These are phyloP conservation scores for Antheraea pernyi DNA, from an alignment of 1,140 invertebrate genomes.

Conservation along the genomic window DNA sequence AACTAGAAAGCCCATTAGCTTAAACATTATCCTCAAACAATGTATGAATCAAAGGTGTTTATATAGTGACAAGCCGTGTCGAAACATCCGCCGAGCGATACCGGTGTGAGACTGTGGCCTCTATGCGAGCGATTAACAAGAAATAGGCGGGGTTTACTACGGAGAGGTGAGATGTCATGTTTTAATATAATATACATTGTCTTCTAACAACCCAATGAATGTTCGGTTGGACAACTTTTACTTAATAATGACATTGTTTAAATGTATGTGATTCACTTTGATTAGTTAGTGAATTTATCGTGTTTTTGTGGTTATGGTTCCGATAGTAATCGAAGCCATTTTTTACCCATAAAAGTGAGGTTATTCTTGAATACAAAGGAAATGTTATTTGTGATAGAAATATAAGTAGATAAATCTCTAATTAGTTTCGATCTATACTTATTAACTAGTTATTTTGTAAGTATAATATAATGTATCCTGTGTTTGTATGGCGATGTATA, in stretches of 20 bases:
- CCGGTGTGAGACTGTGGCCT: slow-evolving; percentile 16
- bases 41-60: slow-evolving; percentile 58
- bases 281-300: too few species aligned
- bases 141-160: slow-evolving; percentile 21
- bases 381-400: too few species aligned
- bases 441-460: too few species aligned
- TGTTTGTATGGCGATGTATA: too few species aligned
- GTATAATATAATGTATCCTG: too few species aligned
- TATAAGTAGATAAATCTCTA: too few species aligned
- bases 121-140: slow-evolving; percentile 29
- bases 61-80: slow-evolving; percentile 41
- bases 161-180: background rate
- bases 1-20: slow-evolving; percentile 38
- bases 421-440: too few species aligned
- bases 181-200: background rate
- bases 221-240: background rate
- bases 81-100: slow-evolving; percentile 48
- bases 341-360: too few species aligned
- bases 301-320: too few species aligned
- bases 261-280: background rate
- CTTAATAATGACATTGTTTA: background rate
- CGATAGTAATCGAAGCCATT: too few species aligned
- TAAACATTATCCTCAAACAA: slow-evolving; percentile 42
- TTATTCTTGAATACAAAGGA: too few species aligned
- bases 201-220: background rate